phyloP scores from a whole-genome alignment of 2,113 vertebrate genomes.

The Piliocolobus tephrosceles region DNA sequence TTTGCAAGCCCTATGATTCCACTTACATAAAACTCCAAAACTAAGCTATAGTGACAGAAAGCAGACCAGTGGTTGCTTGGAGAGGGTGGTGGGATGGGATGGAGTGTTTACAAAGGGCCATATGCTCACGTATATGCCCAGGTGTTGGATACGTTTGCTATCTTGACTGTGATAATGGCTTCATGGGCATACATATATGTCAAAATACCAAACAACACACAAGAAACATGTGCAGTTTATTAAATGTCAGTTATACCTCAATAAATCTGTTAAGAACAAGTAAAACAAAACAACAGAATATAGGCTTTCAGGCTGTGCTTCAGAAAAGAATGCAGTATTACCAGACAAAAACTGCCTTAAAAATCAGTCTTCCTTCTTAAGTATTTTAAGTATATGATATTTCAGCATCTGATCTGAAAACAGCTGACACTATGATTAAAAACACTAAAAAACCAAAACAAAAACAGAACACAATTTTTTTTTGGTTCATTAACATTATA shows the following conservation, averaged over 20 bases:
- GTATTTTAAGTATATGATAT: not conserved
- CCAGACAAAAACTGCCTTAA: constrained; percentile 20
- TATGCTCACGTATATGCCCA: too few species aligned
- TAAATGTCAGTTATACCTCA: not conserved
- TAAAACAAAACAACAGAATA: not conserved
- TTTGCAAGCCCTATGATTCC: not conserved
- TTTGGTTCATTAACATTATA: not conserved
- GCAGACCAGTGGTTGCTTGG: not conserved
- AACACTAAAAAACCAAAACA: too few species aligned
- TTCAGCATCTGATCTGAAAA: not conserved
- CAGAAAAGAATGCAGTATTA: not conserved
- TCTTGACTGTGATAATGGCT: not conserved
- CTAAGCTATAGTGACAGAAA: not conserved
- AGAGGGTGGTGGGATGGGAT: not conserved
- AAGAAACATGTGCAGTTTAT: not conserved
- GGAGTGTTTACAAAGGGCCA: not conserved
- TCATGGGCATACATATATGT: not conserved
- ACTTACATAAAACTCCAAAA: not conserved
- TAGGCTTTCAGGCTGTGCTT: not conserved
- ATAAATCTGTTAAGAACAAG: not conserved
- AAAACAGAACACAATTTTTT: not conserved
- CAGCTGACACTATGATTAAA: not conserved
- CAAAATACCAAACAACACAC: not conserved
- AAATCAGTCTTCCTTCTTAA: not conserved
- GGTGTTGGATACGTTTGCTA: not conserved